Conservation (phyloP, 1,140 invertebrate genomes). For the Patella vulgata region DNA sequence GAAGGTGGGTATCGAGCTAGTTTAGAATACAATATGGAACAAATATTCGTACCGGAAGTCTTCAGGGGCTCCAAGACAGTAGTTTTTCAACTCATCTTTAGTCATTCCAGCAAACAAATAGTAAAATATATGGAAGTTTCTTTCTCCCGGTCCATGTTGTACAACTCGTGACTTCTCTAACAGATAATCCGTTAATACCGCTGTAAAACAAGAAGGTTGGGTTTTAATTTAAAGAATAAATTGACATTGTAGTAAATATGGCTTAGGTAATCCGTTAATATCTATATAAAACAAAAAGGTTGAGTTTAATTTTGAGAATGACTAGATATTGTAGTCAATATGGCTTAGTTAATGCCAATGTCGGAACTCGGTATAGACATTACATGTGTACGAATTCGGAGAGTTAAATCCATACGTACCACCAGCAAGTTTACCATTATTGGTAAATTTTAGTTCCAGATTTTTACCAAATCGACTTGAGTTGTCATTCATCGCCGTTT, state of each 20-base stretch:
- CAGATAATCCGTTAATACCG: slow-evolving; percentile 67
- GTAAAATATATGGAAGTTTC: slow-evolving; percentile 97
- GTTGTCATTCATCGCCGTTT: slow-evolving; percentile 96
- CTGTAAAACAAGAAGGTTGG: slow-evolving; percentile 26
- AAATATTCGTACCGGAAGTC: slow-evolving; percentile 59
- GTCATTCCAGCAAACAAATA: slow-evolving; percentile 76
- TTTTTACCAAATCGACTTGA: slow-evolving; percentile 97
- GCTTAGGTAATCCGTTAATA: no score
- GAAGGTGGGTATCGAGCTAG: no score
- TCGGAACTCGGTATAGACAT: no score
- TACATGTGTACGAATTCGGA: no score
- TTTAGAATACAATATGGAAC: no score
- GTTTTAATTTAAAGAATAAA: no score
- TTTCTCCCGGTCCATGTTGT: slow-evolving; percentile 83
- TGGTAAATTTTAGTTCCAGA: slow-evolving; percentile 77
- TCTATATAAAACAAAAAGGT: no score
- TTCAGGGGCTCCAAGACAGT: slow-evolving; percentile 42
- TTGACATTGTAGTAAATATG: no score
- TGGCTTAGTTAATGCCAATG: no score
- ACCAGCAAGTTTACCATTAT: slow-evolving; percentile 87
- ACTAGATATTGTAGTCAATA: no score
- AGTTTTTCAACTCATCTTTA: slow-evolving; percentile 38
- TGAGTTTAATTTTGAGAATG: no score
- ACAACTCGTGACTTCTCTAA: slow-evolving; percentile 94
- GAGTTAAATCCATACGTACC: no score